Base-by-base conservation (phyloP, 2,888 invertebrate species). In the Dromius quadrimaculatus region DNA sequence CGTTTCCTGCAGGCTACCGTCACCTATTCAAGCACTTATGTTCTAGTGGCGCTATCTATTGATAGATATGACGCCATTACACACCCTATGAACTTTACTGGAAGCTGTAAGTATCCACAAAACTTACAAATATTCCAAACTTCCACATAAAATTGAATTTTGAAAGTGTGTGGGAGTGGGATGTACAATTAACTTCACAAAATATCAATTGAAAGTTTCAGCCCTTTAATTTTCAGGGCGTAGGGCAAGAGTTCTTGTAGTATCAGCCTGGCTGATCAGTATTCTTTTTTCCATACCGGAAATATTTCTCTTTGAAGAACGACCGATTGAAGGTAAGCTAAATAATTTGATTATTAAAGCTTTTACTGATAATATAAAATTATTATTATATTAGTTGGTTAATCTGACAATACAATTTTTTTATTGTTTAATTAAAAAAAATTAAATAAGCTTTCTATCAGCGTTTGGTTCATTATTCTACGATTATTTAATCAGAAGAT, bases 51-150 rank as follows among this genome's bases (percentile, higher is more conserved):
- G 1, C 86, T 96, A 72, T 95, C 94, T 77, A 94, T 96, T 77
- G 96, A 96, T 84, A 87, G 96, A 77, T 95, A 95, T 80, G 95
- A 96, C 78, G 96, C 95, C 74, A 95, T 96, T 79, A 94, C 94
- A 9, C 92, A 94, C 83, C 96, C 96, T 0, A 94, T 96, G 94
- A 95, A 95, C 84, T 96, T 96, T 83, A 93, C 94, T 63, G 93
- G 94, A 78, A 94, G 95, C 81, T 95, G 95, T 95, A 85, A 93
- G 95, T 92, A 80, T 72, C 3, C n/a, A n/a, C n/a, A n/a, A n/a
- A n/a, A n/a, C n/a, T n/a, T n/a, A n/a, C n/a, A n/a, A n/a, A n/a
- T n/a, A n/a, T n/a, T n/a, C n/a, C n/a, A n/a, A n/a, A n/a, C n/a
- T n/a, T n/a, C n/a, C n/a, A n/a, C n/a, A n/a, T n/a, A n/a, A n/a